These are phyloP conservation scores for Glareola pratincola DNA, from an alignment of 2,113 vertebrate species.

Conservation along the genomic window DNA sequence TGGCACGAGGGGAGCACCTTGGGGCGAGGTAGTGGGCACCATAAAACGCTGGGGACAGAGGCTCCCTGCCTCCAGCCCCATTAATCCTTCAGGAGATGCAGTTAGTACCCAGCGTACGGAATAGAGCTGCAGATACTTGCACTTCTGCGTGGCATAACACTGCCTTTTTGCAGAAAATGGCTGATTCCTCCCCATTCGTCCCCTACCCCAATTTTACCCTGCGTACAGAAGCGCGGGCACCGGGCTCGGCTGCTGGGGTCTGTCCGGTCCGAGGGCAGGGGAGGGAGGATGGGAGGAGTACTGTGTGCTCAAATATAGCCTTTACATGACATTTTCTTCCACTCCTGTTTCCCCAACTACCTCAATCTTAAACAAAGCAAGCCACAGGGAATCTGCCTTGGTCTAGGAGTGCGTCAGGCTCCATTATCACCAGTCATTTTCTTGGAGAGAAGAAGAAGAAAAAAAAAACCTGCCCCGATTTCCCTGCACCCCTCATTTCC, in stretches of 20 bases:
- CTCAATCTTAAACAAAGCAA: neutral
- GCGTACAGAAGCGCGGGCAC: accelerated
- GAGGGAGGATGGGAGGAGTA: neutral
- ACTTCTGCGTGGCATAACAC: accelerated
- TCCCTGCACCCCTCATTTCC: neutral
- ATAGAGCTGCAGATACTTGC: accelerated
- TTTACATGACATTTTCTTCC: neutral
- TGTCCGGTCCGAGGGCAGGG: accelerated
- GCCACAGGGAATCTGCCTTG: accelerated
- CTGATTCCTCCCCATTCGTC: neutral
- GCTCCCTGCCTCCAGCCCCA: neutral
- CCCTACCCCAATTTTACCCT: neutral
- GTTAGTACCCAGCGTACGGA: accelerated
- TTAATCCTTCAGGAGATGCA: neutral
- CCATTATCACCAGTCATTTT: neutral
- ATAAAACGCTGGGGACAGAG: accelerated
- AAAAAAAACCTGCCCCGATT: neutral
- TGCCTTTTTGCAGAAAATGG: neutral
- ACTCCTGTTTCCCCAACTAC: neutral
- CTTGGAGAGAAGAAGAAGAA: neutral
- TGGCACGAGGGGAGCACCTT: neutral
- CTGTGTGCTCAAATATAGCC: accelerated
- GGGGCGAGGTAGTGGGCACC: accelerated
- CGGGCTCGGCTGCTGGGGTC: neutral
- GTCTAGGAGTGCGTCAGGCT: neutral